Percentiles rank a stretch among this genome's conserved stretches.
Conservation (phyloP, 2,113 vertebrate species). For the Lophius piscatorius region DNA sequence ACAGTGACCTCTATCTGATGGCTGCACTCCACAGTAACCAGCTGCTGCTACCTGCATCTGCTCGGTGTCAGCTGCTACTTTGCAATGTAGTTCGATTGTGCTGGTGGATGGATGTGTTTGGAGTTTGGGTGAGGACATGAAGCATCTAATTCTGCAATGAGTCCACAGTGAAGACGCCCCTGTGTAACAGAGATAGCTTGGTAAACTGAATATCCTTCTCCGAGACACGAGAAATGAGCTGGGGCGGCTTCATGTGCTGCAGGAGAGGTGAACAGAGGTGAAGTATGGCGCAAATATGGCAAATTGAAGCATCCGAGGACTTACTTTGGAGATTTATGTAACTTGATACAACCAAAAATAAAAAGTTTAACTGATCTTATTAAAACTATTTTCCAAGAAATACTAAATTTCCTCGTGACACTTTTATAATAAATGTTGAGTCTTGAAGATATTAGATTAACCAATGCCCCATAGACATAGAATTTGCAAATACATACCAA, state of each 20-base stretch:
- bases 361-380: too few relatives aligned
- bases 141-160: conserved; percentile 53
- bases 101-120: conserved; percentile 40
- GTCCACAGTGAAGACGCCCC: conserved; percentile 46
- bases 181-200: conserved; percentile 70
- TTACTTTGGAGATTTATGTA: too few relatives aligned
- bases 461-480: too few relatives aligned
- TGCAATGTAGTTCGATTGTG: conserved; percentile 39
- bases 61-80: conserved; percentile 46
- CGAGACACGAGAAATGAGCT: conserved; percentile 35
- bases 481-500: too few relatives aligned
- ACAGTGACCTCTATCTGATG: conserved; percentile 69
- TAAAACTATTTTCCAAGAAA: too few relatives aligned
- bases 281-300: conserved; percentile 18
- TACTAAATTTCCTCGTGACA: too few relatives aligned
- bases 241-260: conserved; percentile 24
- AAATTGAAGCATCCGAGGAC: conserved; percentile 4
- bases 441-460: too few relatives aligned
- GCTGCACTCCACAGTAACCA: conserved; percentile 48
- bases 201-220: conserved; percentile 58
- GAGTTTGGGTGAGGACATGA: conserved; percentile 22
- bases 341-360: too few relatives aligned
- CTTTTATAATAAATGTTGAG: too few relatives aligned
- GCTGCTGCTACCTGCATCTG: conserved; percentile 50
- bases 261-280: conserved; percentile 17